Conservation (phyloP, 2,113 vertebrate species). For the Ptilorrhoa leucosticta region DNA sequence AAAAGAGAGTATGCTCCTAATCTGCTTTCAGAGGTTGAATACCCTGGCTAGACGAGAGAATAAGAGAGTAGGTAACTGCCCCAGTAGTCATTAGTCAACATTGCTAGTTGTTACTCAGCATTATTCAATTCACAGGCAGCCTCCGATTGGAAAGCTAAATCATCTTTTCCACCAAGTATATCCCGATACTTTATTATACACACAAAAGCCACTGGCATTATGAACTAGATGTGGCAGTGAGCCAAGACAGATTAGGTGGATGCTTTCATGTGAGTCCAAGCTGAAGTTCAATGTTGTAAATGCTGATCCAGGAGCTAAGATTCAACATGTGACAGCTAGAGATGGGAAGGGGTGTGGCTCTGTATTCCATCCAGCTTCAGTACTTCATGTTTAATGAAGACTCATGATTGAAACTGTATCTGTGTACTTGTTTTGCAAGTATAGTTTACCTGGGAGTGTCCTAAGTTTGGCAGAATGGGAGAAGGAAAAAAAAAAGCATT, state of each 20-base stretch:
- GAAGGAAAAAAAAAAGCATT: not conserved
- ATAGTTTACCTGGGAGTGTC: not conserved
- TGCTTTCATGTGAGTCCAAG: not conserved
- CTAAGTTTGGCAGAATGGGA: not conserved
- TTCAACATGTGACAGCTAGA: not conserved
- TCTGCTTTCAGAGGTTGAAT: not conserved
- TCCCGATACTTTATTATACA: not conserved
- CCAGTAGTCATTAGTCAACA: not conserved
- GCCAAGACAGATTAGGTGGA: not conserved
- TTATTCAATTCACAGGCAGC: not conserved
- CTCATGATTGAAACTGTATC: not conserved
- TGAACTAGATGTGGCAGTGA: not conserved
- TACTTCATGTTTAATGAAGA: not conserved
- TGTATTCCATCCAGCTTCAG: not conserved
- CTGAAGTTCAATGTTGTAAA: not conserved
- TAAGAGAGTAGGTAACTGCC: not conserved
- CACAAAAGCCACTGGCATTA: not conserved
- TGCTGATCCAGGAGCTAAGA: not conserved
- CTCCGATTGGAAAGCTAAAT: not conserved
- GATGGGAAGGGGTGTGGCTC: not conserved
- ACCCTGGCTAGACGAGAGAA: not conserved
- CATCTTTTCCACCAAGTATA: not conserved
- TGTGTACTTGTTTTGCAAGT: not conserved
- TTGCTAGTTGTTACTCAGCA: not conserved
- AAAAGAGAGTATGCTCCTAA: not conserved